phyloP scores from a whole-genome alignment of 1,140 invertebrate species.

The Drosophila neocordata region DNA sequence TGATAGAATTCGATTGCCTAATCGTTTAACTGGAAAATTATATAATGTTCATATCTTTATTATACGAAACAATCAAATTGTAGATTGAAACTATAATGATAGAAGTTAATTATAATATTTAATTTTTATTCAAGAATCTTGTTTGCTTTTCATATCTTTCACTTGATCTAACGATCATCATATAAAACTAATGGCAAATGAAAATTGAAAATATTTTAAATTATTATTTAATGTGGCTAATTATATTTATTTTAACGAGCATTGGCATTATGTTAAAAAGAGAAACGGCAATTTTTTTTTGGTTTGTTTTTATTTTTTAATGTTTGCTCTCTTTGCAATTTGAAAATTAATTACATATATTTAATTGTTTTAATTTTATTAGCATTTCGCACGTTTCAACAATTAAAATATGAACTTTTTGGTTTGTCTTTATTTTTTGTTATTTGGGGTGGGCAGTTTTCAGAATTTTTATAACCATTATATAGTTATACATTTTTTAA shows the following conservation, averaged over 20 bases:
- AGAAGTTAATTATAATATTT: too few relatives aligned
- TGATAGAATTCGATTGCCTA: too few relatives aligned
- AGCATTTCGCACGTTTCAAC: slow-evolving; percentile 50
- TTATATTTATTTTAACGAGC: not conserved
- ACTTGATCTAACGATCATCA: too few relatives aligned
- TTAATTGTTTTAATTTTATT: slow-evolving; percentile 74
- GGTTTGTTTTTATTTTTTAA: slow-evolving; percentile 22
- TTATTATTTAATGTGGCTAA: not conserved
- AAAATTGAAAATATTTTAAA: not conserved
- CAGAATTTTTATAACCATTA: slow-evolving; percentile 53
- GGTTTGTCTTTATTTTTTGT: not conserved
- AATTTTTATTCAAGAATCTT: too few relatives aligned
- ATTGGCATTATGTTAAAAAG: not conserved
- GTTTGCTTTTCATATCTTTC: too few relatives aligned
- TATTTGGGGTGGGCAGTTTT: slow-evolving; percentile 45
- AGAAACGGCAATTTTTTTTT: not conserved
- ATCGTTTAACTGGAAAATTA: too few relatives aligned
- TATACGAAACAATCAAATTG: too few relatives aligned
- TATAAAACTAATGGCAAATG: not conserved
- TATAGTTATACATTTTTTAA: slow-evolving; percentile 66
- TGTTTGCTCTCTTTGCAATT: slow-evolving; percentile 52
- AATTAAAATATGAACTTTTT: slow-evolving; percentile 64
- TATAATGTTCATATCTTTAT: too few relatives aligned
- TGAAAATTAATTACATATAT: slow-evolving; percentile 55
- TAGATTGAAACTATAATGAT: too few relatives aligned